phyloP scores from a whole-genome alignment of 2,888 invertebrate species.

The Nowickia ferox region DNA sequence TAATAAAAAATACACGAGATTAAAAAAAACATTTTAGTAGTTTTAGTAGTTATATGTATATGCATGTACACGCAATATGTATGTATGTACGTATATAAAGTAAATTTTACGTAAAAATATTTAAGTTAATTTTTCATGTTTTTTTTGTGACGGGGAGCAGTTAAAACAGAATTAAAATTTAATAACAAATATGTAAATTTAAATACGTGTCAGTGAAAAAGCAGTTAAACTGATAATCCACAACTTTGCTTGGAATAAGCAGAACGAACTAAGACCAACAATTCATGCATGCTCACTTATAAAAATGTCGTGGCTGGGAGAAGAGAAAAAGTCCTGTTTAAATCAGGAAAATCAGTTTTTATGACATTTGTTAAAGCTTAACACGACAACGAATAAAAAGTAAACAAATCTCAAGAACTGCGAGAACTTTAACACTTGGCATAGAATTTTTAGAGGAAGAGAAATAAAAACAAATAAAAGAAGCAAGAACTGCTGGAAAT shows the following conservation, averaged over 20 bases:
- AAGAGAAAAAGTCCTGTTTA: constrained; percentile 17
- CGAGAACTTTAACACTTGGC: constrained; percentile 70
- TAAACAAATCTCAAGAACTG: constrained; percentile 76
- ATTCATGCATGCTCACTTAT: constrained; percentile 53
- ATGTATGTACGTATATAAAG: no score
- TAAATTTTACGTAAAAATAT: no score
- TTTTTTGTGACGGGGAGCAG: no score
- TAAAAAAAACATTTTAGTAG: no score
- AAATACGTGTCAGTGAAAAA: constrained; percentile 40
- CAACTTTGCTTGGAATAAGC: constrained; percentile 30
- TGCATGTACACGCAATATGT: no score
- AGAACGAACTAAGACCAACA: constrained; percentile 42
- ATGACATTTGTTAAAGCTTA: constrained; percentile 65
- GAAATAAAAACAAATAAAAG: constrained; percentile 46
- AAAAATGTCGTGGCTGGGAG: constrained; percentile 3
- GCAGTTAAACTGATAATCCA: constrained; percentile 33
- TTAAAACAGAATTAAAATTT: neutral
- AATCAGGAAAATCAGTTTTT: constrained; percentile 48
- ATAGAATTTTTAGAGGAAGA: constrained; percentile 33
- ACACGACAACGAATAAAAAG: constrained; percentile 65
- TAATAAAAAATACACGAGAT: no score
- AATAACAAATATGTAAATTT: constrained; percentile 5
- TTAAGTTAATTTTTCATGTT: no score
- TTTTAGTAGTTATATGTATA: no score
- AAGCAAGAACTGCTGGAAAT: constrained; percentile 34